Base-by-base conservation (phyloP, 2,797 vertebrate species). In the Eupleurogrammus muticus region DNA sequence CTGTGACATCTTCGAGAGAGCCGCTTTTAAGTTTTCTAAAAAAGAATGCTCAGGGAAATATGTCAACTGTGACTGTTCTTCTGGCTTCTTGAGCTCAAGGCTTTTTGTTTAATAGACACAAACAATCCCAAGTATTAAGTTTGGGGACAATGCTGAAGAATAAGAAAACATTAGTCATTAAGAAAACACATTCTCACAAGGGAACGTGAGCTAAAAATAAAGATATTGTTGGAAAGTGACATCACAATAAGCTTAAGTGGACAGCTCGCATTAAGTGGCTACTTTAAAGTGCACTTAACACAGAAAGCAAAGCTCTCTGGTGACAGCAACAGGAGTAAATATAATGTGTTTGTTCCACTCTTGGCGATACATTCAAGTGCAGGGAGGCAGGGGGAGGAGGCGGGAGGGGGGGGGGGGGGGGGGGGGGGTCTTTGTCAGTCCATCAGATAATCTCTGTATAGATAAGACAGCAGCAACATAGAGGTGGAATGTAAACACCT, bases 401-500 rank as follows among this genome's bases (percentile, higher is more conserved):
- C 5, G 47, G 55, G 53, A 44, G 55, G 53, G 21, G 38, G 53
- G 24, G 40, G 65, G 53, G 21, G 38, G 53, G 24, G 40, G 65
- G 53, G 56, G 65, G 28, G 57, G 47, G 54, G 56, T 77, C 56
- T 72, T 73, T 68, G 50, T 79, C 73, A 54, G 77, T 58, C 53
- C 70, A 85, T 86, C 85, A 81, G 82, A 86, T 87, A 74, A 82
- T 76, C 66, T 70, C 56, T 67, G 52, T 48, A 48, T 49, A 84
- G 87, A 92, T 90, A 86, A 89, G 77, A 66, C 48, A 1, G 56
- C 65, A 72, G 44, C 61, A 75, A 66, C 80, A 70, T 56, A 65
- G 52, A 78, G 73, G 66, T 65, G 85, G 91, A 93, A 93, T 87
- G 90, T 91, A 93, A 92, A 93, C 90, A 93, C 28, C 51, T 66